phyloP scores from a whole-genome alignment of 2,888 invertebrate species.

The Agriopis aurantiaria region DNA sequence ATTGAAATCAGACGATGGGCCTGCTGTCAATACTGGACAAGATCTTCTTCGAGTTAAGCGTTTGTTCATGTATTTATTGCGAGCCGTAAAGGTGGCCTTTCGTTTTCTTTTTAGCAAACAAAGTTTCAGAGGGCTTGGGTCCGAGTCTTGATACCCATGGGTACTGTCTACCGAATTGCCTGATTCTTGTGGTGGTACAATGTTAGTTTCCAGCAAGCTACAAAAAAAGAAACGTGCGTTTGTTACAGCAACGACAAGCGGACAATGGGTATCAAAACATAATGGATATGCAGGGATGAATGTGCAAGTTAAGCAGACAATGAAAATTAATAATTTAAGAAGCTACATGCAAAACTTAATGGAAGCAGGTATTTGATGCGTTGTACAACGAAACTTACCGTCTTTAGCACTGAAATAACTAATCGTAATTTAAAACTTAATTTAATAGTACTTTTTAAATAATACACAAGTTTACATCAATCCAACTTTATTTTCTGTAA shows the following conservation, averaged over 20 bases:
- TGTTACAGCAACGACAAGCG: constrained; percentile 38
- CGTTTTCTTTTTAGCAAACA: constrained; percentile 57
- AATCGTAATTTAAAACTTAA: not conserved
- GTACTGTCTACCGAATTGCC: constrained; percentile 65
- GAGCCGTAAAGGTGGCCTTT: constrained; percentile 48
- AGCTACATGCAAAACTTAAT: constrained; percentile 57
- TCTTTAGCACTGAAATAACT: not conserved
- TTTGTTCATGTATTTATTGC: constrained; percentile 43
- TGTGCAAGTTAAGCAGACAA: constrained; percentile 12
- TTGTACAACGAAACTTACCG: constrained; percentile 27
- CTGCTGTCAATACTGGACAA: constrained; percentile 46
- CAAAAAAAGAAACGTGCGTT: constrained; percentile 48
- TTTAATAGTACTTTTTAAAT: constrained; percentile 23
- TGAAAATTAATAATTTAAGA: constrained; percentile 35
- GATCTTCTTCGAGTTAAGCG: constrained; percentile 51
- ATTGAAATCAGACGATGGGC: constrained; percentile 64
- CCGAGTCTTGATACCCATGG: constrained; percentile 76
- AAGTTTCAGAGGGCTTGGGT: constrained; percentile 59
- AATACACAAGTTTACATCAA: constrained; percentile 35
- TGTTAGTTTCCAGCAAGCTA: constrained; percentile 57
- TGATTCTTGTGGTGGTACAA: constrained; percentile 51
- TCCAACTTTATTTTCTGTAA: constrained; percentile 42
- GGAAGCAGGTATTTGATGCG: constrained; percentile 74
- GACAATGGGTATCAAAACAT: not conserved
- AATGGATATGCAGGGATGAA: not conserved